Base-by-base conservation (phyloP, 2,888 invertebrate species). In the Orchestes rusci region DNA sequence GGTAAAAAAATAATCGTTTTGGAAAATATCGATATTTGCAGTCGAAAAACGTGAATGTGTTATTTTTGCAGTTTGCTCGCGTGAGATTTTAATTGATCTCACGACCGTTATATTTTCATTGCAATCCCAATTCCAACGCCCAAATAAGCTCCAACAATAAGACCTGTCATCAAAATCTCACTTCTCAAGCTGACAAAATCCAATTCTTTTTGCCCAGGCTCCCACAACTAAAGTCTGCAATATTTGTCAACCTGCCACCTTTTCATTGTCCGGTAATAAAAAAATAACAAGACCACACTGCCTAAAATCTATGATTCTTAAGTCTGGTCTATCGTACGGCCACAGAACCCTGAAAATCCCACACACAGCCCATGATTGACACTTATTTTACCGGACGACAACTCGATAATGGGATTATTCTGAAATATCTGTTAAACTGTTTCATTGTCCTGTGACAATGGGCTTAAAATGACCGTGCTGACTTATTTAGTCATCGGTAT, bases 1-100 rank as follows among this genome's bases (percentile, higher is more conserved):
- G 53, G 54, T 56, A 52, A 54, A 58, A 56, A 59, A 59, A 59
- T 59, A 59, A 56, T 54, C 57, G 50, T 46, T 36, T 29, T 27
- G 39, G 38, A 42, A 45, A 45, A 36, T 46, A 42, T 42, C 20
- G 46, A 42, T 42, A 34, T 46, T 46, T 17, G 42, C 38, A 36
- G 36, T 20, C 43, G 35, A 36, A 29, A 43, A 19, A 27, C n/a
- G n/a, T n/a, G n/a, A n/a, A n/a, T n/a, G n/a, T n/a, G n/a, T n/a
- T n/a, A n/a, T n/a, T n/a, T n/a, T n/a, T n/a, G n/a, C n/a, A n/a
- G n/a, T n/a, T n/a, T n/a, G n/a, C n/a, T n/a, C n/a, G n/a, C n/a
- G n/a, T n/a, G n/a, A n/a, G n/a, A n/a, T n/a, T n/a, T n/a, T n/a
- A n/a, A n/a, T n/a, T n/a, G n/a, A n/a, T n/a, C n/a, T n/a, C n/a